Conservation (phyloP, 1,140 invertebrate genomes). For the Holcopasites calliopsidis region DNA sequence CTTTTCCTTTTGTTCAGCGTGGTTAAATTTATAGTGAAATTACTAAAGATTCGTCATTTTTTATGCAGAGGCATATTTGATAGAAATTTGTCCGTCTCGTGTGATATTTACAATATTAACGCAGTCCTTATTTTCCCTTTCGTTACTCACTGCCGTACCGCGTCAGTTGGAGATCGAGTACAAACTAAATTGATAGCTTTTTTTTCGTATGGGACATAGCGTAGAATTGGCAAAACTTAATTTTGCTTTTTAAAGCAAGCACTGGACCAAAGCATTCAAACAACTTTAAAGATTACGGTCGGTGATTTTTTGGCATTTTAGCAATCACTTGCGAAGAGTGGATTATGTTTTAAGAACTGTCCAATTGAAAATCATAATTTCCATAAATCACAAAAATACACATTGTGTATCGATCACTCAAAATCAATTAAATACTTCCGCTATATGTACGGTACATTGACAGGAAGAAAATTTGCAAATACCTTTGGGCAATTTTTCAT, state of each 20-base stretch:
- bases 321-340: neutral
- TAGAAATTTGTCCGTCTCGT: neutral
- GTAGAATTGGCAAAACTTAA: neutral
- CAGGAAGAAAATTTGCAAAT: neutral
- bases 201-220: neutral
- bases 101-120: slow-evolving; percentile 5
- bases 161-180: slow-evolving; percentile 4
- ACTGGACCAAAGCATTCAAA: too few relatives aligned
- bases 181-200: neutral
- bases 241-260: neutral
- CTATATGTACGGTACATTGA: neutral
- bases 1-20: slow-evolving; percentile 16
- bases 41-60: neutral
- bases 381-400: neutral
- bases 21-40: neutral
- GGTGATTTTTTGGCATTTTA: too few relatives aligned
- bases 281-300: too few relatives aligned
- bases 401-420: neutral
- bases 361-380: neutral
- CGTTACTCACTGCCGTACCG: slow-evolving; percentile 63
- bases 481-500: too few relatives aligned
- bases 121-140: slow-evolving; percentile 68
- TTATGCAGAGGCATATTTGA: neutral
- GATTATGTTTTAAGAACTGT: neutral
- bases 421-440: neutral